Percentiles rank a stretch among this genome's conserved stretches.
phyloP scores from a whole-genome alignment of 1,140 invertebrate species.

The Bradysia coprophila region DNA sequence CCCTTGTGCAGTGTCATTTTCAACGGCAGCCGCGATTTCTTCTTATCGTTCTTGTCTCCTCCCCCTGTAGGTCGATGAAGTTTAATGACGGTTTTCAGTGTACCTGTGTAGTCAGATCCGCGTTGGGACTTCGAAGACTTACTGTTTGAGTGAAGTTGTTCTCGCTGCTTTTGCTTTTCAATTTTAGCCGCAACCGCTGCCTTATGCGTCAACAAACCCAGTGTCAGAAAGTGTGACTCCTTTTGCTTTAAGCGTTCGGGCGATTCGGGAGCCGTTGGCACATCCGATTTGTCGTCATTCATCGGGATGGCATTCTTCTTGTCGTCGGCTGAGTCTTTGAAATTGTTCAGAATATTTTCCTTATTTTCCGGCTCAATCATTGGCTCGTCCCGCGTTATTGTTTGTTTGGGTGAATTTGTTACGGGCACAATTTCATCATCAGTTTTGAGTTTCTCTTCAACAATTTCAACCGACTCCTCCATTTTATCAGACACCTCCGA shows the following conservation, averaged over 20 bases:
- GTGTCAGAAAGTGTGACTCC: conserved; percentile 35
- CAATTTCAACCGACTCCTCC: not conserved
- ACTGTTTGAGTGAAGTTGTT: conserved; percentile 26
- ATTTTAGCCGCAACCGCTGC: conserved; percentile 33
- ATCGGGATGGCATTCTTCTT: conserved; percentile 3
- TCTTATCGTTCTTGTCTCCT: conserved; percentile 11
- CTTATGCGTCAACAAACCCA: conserved; percentile 41
- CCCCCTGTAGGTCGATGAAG: conserved; percentile 38
- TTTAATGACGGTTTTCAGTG: conserved; percentile 61
- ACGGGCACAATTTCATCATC: not conserved
- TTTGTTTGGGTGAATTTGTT: conserved; percentile 3
- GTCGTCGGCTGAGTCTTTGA: conserved; percentile 2
- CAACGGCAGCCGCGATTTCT: conserved; percentile 33
- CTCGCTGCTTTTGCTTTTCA: conserved; percentile 27
- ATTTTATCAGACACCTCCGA: too few relatives aligned
- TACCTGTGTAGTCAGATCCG: conserved; percentile 41
- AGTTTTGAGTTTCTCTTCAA: not conserved
- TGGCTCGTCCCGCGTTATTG: conserved; percentile 4
- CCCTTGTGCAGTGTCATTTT: conserved; percentile 68
- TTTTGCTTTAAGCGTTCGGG: conserved; percentile 36
- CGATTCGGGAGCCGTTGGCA: conserved; percentile 18
- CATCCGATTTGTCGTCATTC: not conserved
- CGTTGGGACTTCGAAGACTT: conserved; percentile 10
- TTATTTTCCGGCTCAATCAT: conserved; percentile 14
- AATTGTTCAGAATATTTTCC: conserved; percentile 13